Percentiles rank a stretch among this genome's conserved stretches.
These are phyloP conservation scores for Phenganax marumi DNA, from an alignment of 92 coral and sea anemone species.

Conservation along the genomic window DNA sequence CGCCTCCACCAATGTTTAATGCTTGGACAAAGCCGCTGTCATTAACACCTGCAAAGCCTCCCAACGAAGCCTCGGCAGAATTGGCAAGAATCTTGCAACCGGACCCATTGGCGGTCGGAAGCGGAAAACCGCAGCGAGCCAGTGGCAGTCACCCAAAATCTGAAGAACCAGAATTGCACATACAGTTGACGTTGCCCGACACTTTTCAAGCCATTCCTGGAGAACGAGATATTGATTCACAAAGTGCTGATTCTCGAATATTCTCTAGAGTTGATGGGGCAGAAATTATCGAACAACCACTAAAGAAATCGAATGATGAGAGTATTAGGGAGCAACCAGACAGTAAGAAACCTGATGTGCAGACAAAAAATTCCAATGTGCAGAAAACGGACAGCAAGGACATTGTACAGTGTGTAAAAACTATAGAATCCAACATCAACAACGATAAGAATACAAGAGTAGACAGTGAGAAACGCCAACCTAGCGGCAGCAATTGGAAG, in stretches of 20 bases:
- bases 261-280: constrained; percentile 1
- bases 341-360: background rate
- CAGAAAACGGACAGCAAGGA: background rate
- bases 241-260: constrained; percentile 6
- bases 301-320: constrained; percentile 3
- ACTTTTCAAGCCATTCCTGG: constrained; percentile 30
- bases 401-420: background rate
- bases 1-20: constrained; percentile 83
- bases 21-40: constrained; percentile 97
- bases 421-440: background rate
- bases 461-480: constrained; percentile 14
- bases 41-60: constrained; percentile 89
- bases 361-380: background rate
- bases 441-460: constrained; percentile 7
- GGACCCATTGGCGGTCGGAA: constrained; percentile 98
- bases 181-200: constrained; percentile 29
- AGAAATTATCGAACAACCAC: background rate
- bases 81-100: constrained; percentile 60
- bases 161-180: constrained; percentile 35
- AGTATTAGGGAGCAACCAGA: background rate
- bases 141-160: constrained; percentile 29
- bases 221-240: constrained; percentile 28
- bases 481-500: constrained; percentile 14
- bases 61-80: constrained; percentile 56
- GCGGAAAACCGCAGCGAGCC: constrained; percentile 76